Percentiles rank a stretch among this genome's conserved stretches.
Evolutionary conservation across 2,113 vertebrate species (phyloP).

Genomic region (Eudyptes chrysolophus): DNA sequence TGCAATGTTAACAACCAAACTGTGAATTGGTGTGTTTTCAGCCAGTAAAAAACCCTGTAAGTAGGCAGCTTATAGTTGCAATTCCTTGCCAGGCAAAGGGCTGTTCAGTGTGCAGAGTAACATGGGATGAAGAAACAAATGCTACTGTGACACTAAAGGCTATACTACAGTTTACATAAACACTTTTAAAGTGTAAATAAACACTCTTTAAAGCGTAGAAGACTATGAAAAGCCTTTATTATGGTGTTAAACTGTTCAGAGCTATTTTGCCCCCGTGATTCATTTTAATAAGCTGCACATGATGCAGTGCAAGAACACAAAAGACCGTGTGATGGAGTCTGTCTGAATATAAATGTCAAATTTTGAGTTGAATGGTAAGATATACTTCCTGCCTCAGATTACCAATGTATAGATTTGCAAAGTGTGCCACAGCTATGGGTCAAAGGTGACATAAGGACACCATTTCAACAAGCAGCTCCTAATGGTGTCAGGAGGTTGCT

Average conservation of each 20-base stretch:
- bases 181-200: background rate
- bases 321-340: background rate
- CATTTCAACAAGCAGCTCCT: background rate
- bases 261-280: background rate
- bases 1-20: background rate
- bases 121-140: background rate
- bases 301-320: background rate
- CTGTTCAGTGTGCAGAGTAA: background rate
- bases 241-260: background rate
- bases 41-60: background rate
- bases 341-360: background rate
- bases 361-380: background rate
- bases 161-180: background rate
- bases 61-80: background rate
- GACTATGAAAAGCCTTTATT: background rate
- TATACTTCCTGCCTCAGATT: accelerated
- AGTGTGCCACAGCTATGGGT: background rate
- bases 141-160: background rate
- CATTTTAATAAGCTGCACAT: background rate
- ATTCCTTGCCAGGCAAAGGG: background rate
- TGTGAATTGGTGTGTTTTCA: background rate
- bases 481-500: background rate
- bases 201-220: background rate
- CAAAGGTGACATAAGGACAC: background rate
- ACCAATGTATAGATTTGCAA: background rate